Conservation (phyloP, 2,888 invertebrate species). For the Lissocephala sabroskyi region DNA sequence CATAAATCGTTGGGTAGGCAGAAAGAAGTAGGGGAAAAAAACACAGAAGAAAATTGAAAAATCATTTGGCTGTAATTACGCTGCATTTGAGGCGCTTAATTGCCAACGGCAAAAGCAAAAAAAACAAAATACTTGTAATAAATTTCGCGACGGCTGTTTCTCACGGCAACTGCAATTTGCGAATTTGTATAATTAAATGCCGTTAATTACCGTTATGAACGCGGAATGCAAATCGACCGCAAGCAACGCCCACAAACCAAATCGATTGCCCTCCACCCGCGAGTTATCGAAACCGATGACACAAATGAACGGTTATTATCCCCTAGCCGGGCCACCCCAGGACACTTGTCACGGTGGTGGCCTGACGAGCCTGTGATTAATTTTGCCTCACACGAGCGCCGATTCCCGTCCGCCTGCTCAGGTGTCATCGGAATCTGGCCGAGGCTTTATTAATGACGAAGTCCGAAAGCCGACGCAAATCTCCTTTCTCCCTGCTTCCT, state of each 20-base stretch:
- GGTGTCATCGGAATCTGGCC: conserved; percentile 56
- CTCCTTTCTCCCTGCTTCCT: conserved; percentile 20
- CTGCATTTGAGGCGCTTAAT: conserved; percentile 57
- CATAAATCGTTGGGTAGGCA: conserved; percentile 27
- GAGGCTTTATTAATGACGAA: conserved; percentile 67
- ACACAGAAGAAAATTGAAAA: conserved; percentile 44
- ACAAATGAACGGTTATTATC: conserved; percentile 57
- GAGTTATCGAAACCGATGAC: too few species aligned
- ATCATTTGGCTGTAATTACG: conserved; percentile 58
- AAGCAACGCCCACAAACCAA: conserved; percentile 12
- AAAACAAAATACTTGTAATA: conserved; percentile 20
- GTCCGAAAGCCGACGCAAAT: conserved; percentile 34
- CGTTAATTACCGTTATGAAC: conserved; percentile 42
- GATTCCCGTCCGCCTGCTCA: conserved; percentile 42
- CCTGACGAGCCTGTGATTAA: conserved; percentile 63
- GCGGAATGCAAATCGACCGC: conserved; percentile 52
- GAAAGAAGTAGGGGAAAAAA: conserved; percentile 10
- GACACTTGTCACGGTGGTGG: conserved; percentile 5
- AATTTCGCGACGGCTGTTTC: conserved; percentile 9
- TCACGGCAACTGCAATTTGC: conserved; percentile 20
- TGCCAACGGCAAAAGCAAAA: conserved; percentile 27
- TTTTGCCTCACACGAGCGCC: conserved; percentile 42
- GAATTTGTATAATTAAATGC: conserved; percentile 64
- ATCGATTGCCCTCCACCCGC: neutral
- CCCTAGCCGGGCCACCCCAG: conserved; percentile 8